Evolutionary conservation across 1,140 invertebrate genomes (phyloP).

Genomic region (Mactra quadrangularis): DNA sequence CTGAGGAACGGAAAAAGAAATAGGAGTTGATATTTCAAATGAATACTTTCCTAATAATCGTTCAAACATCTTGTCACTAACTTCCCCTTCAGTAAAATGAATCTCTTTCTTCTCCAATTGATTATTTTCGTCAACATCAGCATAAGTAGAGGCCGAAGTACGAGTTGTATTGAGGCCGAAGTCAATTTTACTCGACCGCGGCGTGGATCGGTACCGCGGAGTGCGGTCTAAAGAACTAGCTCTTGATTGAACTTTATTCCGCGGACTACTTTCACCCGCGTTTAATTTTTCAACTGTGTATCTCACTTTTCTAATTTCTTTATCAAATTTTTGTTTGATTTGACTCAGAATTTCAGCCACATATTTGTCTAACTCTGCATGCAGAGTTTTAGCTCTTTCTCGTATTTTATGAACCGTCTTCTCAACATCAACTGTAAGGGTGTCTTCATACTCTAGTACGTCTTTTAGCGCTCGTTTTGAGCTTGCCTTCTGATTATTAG

Average conservation of each 20-base stretch:
- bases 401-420: slow-evolving; percentile 46
- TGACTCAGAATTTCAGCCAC: slow-evolving; percentile 25
- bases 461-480: slow-evolving; percentile 28
- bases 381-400: slow-evolving; percentile 43
- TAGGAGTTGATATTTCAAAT: slow-evolving; percentile 32
- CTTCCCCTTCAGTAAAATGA: slow-evolving; percentile 52
- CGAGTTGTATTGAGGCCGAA: neutral
- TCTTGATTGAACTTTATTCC: neutral
- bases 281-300: slow-evolving; percentile 46
- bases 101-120: slow-evolving; percentile 51
- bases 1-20: slow-evolving; percentile 26
- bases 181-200: slow-evolving; percentile 27
- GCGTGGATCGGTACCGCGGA: slow-evolving; percentile 49
- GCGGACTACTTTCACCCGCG: neutral
- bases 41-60: slow-evolving; percentile 41
- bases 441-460: slow-evolving; percentile 42
- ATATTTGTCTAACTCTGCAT: slow-evolving; percentile 48
- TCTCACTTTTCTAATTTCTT: slow-evolving; percentile 30
- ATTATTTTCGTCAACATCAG: slow-evolving; percentile 16
- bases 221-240: slow-evolving; percentile 33
- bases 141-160: neutral
- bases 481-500: too few relatives aligned
- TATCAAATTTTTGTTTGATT: slow-evolving; percentile 53
- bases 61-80: slow-evolving; percentile 19
- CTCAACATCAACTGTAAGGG: slow-evolving; percentile 52